Conservation (phyloP, 1,140 invertebrate genomes). For the Drosophila mojavensis region DNA sequence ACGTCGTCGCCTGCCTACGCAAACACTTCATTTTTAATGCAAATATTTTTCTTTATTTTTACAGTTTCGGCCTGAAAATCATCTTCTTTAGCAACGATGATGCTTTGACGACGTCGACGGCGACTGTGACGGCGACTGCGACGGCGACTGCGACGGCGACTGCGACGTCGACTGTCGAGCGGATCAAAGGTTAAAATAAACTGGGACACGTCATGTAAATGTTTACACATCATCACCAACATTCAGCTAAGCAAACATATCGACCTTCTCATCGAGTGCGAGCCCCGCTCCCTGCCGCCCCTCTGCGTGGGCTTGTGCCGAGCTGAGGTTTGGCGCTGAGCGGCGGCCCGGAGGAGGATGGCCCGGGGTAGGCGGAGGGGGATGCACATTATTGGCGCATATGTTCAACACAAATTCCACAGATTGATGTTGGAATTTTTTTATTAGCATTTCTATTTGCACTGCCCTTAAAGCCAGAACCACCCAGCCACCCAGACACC, state of each 20-base stretch:
- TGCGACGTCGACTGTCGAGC: slow-evolving; percentile 20
- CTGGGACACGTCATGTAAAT: slow-evolving; percentile 82
- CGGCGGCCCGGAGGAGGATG: neutral
- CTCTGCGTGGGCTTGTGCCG: neutral
- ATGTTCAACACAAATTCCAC: slow-evolving; percentile 82
- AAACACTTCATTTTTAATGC: slow-evolving; percentile 82
- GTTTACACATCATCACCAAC: slow-evolving; percentile 83
- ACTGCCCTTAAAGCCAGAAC: slow-evolving; percentile 25
- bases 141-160: neutral
- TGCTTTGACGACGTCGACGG: slow-evolving; percentile 11
- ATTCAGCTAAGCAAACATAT: slow-evolving; percentile 83
- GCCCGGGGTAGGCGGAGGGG: neutral
- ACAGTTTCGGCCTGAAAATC: slow-evolving; percentile 38
- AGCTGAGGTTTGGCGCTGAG: neutral
- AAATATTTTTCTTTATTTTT: slow-evolving; percentile 73
- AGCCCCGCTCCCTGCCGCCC: neutral
- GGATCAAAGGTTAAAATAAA: slow-evolving; percentile 83
- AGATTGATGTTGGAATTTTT: slow-evolving; percentile 83
- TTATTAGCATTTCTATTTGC: slow-evolving; percentile 82
- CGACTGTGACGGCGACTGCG: neutral
- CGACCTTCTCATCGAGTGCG: slow-evolving; percentile 68
- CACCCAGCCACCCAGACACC: neutral
- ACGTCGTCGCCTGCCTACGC: slow-evolving; percentile 59
- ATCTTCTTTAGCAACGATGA: slow-evolving; percentile 23
- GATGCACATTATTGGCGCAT: slow-evolving; percentile 76